phyloP scores from a whole-genome alignment of 2,797 vertebrate species.

The Petrocephalus schoutedeni region DNA sequence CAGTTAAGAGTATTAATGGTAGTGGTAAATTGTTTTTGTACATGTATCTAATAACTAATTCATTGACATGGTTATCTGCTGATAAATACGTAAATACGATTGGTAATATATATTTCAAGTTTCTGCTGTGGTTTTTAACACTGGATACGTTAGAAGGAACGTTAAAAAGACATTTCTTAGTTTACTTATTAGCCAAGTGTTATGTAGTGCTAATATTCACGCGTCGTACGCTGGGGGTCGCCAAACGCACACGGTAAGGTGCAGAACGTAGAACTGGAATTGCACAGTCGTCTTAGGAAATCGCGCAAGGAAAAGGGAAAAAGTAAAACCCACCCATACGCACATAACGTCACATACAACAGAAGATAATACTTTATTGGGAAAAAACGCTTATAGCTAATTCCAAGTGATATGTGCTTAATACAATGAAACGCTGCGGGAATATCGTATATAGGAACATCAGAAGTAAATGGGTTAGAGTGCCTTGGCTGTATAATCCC shows the following conservation, averaged over 20 bases:
- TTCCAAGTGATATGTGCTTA: not conserved
- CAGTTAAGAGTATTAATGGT: slow-evolving; percentile 38
- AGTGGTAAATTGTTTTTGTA: not conserved
- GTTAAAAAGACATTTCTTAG: slow-evolving; percentile 13
- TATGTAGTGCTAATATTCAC: slow-evolving; percentile 31
- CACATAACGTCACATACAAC: slow-evolving; percentile 27
- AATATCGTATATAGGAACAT: not conserved
- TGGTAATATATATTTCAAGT: not conserved
- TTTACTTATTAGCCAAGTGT: slow-evolving; percentile 28
- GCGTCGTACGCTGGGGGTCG: slow-evolving; percentile 61
- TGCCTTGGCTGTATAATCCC: not conserved
- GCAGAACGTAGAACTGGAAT: not conserved
- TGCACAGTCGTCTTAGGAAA: slow-evolving; percentile 31
- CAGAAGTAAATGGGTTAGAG: not conserved
- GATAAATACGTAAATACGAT: not conserved
- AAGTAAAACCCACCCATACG: slow-evolving; percentile 6
- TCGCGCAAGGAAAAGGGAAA: slow-evolving; percentile 30
- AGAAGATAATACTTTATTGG: slow-evolving; percentile 3
- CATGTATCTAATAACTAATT: not conserved
- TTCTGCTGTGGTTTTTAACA: not conserved
- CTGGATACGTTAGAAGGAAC: not conserved
- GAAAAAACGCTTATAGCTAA: not conserved
- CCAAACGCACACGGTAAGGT: slow-evolving; percentile 51
- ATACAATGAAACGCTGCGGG: not conserved
- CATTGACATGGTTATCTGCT: not conserved